phyloP scores from a whole-genome alignment of 2,797 vertebrate genomes.

The Esox lucius region DNA sequence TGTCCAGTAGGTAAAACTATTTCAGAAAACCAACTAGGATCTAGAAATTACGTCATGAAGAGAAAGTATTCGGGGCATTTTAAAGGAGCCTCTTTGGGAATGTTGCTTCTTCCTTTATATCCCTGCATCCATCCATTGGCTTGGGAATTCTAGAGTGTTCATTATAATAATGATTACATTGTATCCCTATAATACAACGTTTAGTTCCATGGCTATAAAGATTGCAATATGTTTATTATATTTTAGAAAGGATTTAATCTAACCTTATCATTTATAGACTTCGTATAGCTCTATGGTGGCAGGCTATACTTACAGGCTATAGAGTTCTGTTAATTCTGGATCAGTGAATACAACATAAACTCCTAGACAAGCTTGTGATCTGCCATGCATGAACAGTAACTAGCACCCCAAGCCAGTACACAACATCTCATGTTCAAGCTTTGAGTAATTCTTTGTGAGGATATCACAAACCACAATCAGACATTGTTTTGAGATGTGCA shows the following conservation, averaged over 20 bases:
- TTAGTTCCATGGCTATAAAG: no score
- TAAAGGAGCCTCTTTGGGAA: no score
- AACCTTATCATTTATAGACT: background rate
- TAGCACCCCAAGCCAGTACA: constrained; percentile 29
- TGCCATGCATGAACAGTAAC: constrained; percentile 26
- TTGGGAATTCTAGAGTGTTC: no score
- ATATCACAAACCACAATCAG: constrained; percentile 42
- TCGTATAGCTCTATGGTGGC: constrained; percentile 9
- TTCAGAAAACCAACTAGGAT: no score
- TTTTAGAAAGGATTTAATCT: background rate
- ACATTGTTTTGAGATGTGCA: constrained; percentile 55
- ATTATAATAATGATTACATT: no score
- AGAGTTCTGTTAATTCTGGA: constrained; percentile 16
- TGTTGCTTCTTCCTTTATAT: no score
- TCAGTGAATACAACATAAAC: constrained; percentile 13
- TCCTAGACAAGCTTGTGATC: constrained; percentile 33
- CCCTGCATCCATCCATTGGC: no score
- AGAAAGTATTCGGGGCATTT: no score
- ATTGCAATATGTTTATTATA: no score
- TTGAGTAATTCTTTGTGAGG: constrained; percentile 28
- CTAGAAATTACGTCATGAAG: no score
- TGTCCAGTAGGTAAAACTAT: no score
- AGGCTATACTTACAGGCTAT: constrained; percentile 20
- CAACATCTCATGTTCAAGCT: constrained; percentile 47
- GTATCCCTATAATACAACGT: no score